A percentile compares a stretch with the other conserved stretches of the same genome.
Evolutionary conservation across 2,113 vertebrate genomes (phyloP).

Genomic region (Aptenodytes patagonicus): DNA sequence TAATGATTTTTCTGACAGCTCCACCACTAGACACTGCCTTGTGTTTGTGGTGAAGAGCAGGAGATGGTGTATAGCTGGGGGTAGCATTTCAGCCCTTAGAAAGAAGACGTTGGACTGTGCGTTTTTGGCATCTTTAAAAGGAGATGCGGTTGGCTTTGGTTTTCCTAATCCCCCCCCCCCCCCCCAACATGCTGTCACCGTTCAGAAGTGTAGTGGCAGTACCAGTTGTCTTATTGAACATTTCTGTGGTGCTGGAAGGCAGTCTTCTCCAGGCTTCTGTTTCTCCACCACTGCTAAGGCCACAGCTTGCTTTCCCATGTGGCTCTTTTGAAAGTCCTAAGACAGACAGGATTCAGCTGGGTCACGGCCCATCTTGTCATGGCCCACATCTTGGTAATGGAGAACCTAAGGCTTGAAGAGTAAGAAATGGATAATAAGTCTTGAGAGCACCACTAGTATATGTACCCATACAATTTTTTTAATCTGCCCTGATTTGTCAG

Average conservation of each 20-base stretch:
- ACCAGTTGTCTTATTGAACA: not conserved
- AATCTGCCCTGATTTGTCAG: not conserved
- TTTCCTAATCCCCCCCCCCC: not conserved
- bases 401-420: not conserved
- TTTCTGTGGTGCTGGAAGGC: not conserved
- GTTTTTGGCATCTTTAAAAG: not conserved
- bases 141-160: not conserved
- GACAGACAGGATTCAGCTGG: not conserved
- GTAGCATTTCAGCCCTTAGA: not conserved
- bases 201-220: not conserved
- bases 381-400: not conserved
- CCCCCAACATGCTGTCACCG: rapidly evolving
- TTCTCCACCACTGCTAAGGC: not conserved
- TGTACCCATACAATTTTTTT: not conserved
- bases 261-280: not conserved
- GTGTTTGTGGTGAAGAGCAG: not conserved
- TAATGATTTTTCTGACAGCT: not conserved
- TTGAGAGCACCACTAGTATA: not conserved
- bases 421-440: not conserved
- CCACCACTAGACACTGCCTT: not conserved
- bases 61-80: rapidly evolving
- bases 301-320: not conserved
- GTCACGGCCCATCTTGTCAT: not conserved
- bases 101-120: not conserved
- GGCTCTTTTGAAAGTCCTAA: not conserved